Percentiles rank a stretch among this genome's conserved stretches.
Conservation (phyloP, 2,888 invertebrate species). For the Halictus quadricinctus region DNA sequence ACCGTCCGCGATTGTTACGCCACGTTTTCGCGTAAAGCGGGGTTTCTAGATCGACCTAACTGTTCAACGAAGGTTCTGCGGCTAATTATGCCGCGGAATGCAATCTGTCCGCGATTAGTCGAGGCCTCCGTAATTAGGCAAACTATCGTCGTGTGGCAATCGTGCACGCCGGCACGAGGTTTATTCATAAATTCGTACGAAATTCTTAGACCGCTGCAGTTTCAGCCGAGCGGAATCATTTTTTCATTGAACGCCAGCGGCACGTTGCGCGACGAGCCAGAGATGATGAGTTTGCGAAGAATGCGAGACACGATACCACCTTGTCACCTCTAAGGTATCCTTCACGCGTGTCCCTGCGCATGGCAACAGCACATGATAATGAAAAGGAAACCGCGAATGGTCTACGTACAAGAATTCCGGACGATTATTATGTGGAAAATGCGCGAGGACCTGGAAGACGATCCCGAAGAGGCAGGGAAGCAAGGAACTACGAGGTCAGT, state of each 20-base stretch:
- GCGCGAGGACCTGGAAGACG: not conserved
- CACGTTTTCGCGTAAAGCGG: conserved; percentile 7
- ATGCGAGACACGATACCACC: conserved; percentile 38
- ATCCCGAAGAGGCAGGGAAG: not conserved
- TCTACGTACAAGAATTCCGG: not conserved
- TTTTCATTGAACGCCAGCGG: conserved; percentile 2
- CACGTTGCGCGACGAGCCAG: not conserved
- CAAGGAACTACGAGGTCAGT: not conserved
- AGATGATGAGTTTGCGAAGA: conserved; percentile 28
- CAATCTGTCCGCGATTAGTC: conserved; percentile 58
- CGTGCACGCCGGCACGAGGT: not conserved
- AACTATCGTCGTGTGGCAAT: conserved; percentile 44
- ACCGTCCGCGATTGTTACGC: conserved; percentile 24
- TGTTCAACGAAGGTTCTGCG: conserved; percentile 57
- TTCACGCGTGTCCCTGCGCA: conserved; percentile 45
- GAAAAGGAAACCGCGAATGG: conserved; percentile 4
- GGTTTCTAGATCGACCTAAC: conserved; percentile 43
- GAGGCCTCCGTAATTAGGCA: conserved; percentile 63
- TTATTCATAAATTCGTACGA: conserved; percentile 16
- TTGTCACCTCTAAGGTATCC: conserved; percentile 41
- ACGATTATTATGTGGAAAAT: not conserved
- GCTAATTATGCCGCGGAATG: conserved; percentile 62
- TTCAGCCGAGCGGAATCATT: conserved; percentile 18
- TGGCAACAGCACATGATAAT: conserved; percentile 18
- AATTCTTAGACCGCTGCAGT: not conserved